phyloP scores from a whole-genome alignment of 92 coral and sea anemone genomes.

The Paragorgia papillata region DNA sequence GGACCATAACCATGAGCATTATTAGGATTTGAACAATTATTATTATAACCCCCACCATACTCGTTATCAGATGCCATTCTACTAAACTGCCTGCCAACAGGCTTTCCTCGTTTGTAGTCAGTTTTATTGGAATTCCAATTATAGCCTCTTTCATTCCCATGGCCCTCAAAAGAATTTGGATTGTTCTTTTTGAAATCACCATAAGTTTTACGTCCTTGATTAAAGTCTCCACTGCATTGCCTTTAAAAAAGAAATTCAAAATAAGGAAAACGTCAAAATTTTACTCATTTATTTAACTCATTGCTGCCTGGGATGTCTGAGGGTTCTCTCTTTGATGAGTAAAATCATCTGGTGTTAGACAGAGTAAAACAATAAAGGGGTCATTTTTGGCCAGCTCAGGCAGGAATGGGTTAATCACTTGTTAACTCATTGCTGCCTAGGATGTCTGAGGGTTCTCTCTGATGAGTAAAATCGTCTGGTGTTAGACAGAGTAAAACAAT shows the following conservation, averaged over 20 bases:
- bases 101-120: constrained; percentile 7
- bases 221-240: constrained; percentile 8
- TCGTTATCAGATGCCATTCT: not conserved
- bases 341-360: too few relatives aligned
- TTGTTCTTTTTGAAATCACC: not conserved
- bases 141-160: not conserved
- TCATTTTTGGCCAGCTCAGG: too few relatives aligned
- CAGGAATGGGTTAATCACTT: too few relatives aligned
- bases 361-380: too few relatives aligned
- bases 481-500: too few relatives aligned
- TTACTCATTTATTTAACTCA: too few relatives aligned
- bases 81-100: constrained; percentile 7
- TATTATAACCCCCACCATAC: constrained; percentile 18
- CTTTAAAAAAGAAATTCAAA: constrained; percentile 9
- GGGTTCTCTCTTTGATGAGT: too few relatives aligned
- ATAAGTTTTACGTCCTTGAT: constrained; percentile 2
- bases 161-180: not conserved
- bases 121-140: not conserved
- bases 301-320: too few relatives aligned
- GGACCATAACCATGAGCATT: not conserved
- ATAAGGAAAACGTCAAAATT: too few relatives aligned
- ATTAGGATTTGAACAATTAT: not conserved
- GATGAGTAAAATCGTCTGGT: too few relatives aligned
- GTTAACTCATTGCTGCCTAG: too few relatives aligned
- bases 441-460: too few relatives aligned